phyloP scores from a whole-genome alignment of 2,888 invertebrate species.

The Melieria crassipennis region DNA sequence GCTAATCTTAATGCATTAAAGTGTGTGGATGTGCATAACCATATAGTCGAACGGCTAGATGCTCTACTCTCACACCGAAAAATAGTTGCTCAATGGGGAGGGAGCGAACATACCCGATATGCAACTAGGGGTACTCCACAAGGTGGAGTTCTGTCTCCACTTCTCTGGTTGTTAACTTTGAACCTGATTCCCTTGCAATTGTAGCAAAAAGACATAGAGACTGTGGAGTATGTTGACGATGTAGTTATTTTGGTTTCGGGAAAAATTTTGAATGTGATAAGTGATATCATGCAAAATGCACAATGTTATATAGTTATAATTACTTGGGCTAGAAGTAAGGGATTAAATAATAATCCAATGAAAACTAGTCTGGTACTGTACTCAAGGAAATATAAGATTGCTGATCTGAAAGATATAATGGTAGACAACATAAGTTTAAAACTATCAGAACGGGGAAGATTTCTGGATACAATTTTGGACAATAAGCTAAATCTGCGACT shows the following conservation, averaged over 20 bases:
- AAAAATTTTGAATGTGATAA: background rate
- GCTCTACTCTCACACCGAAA: background rate
- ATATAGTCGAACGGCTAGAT: background rate
- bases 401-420: background rate
- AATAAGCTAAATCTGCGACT: background rate
- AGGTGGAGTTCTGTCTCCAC: background rate
- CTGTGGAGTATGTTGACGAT: background rate
- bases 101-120: background rate
- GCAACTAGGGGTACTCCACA: background rate
- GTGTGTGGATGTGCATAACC: background rate
- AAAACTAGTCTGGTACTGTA: background rate
- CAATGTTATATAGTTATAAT: background rate
- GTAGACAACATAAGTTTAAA: conserved; percentile 7
- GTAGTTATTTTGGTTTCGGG: background rate
- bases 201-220: background rate
- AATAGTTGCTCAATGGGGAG: background rate
- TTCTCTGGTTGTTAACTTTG: background rate
- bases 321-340: background rate
- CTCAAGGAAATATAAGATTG: background rate
- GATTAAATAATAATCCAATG: background rate
- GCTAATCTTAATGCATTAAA: background rate
- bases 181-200: background rate
- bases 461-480: background rate
- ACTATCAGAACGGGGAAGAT: conserved; percentile 1
- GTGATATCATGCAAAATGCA: background rate